phyloP scores from a whole-genome alignment of 2,113 vertebrate genomes.

The Daphoenositta chrysoptera region DNA sequence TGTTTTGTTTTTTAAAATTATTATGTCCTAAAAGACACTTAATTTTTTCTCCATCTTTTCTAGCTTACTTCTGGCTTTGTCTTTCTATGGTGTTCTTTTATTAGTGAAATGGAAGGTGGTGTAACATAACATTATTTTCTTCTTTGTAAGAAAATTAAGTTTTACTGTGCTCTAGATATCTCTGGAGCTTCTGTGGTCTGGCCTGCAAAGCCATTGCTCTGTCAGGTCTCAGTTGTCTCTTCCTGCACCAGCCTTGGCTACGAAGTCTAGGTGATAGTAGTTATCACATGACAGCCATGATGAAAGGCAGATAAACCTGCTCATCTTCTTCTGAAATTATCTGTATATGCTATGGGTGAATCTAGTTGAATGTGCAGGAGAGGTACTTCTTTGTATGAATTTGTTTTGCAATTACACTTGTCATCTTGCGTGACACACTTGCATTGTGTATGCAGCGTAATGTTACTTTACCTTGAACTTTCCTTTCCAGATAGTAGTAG shows the following conservation, averaged over 20 bases:
- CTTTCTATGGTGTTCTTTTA: neutral
- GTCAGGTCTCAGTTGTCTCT: neutral
- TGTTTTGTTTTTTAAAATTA: neutral
- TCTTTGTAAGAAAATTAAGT: neutral
- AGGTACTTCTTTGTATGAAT: neutral
- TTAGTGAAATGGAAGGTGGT: neutral
- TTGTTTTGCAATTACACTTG: neutral
- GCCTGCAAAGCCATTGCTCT: neutral
- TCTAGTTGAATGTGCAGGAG: neutral
- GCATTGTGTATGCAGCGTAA: neutral
- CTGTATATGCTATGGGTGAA: fast-evolving
- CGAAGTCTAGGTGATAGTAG: neutral
- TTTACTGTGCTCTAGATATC: neutral
- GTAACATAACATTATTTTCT: neutral
- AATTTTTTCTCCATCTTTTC: neutral
- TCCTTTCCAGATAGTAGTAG: neutral
- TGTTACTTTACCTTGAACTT: neutral
- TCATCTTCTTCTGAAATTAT: neutral
- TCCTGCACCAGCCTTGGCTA: neutral
- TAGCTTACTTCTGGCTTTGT: neutral
- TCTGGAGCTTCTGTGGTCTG: neutral
- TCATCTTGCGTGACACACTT: neutral
- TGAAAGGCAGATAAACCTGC: neutral
- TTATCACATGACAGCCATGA: neutral
- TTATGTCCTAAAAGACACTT: neutral